These are phyloP conservation scores for Cecidostiba fungosa DNA, from an alignment of 2,888 invertebrate species.

Conservation along the genomic window DNA sequence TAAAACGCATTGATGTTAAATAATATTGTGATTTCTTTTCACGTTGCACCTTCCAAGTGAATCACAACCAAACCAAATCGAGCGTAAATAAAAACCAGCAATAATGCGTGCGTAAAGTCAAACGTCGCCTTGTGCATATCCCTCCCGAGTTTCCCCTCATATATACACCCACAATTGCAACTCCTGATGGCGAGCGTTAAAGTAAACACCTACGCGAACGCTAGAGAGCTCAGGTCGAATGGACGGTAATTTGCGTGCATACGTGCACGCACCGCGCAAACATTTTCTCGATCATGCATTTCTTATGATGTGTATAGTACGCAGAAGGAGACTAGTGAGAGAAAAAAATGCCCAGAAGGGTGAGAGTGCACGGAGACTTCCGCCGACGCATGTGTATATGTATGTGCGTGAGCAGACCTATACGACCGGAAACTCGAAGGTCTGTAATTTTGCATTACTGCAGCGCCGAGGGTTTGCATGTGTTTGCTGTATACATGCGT, in stretches of 20 bases:
- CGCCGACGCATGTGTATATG: neutral
- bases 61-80: neutral
- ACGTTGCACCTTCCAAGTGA: neutral
- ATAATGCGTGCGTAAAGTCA: conserved; percentile 31
- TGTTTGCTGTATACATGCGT: neutral
- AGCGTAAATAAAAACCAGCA: neutral
- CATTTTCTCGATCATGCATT: conserved; percentile 20
- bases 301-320: neutral
- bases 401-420: neutral
- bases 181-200: neutral
- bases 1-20: neutral
- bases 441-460: conserved; percentile 8
- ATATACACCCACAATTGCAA: neutral
- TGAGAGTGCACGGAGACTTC: conserved; percentile 27
- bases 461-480: neutral
- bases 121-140: neutral
- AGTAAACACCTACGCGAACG: neutral
- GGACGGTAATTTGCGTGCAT: conserved; percentile 4
- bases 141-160: neutral
- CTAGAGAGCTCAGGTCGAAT: neutral
- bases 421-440: neutral
- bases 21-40: too few relatives aligned
- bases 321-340: neutral
- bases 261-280: neutral
- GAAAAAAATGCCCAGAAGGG: conserved; percentile 17